Evolutionary conservation across 2,888 invertebrate genomes (phyloP).

Genomic region (Dicyrtomina minuta): DNA sequence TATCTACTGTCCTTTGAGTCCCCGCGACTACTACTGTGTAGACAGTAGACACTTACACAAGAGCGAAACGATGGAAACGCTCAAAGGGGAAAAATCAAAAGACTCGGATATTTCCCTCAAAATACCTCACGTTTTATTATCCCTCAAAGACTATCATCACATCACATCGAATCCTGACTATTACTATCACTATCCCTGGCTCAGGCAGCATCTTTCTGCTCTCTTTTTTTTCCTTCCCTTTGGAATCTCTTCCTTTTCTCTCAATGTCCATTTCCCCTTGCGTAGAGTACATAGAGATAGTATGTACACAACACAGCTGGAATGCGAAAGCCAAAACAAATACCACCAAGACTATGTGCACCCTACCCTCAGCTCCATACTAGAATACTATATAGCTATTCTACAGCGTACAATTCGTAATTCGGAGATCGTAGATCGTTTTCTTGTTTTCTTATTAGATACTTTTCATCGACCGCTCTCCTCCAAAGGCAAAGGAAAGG

Average conservation of each 20-base stretch:
- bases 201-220: slow-evolving; percentile 17
- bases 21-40: background rate
- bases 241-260: background rate
- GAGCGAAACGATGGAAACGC: slow-evolving; percentile 29
- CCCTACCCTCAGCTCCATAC: no score
- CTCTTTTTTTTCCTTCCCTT: slow-evolving; percentile 25
- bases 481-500: background rate
- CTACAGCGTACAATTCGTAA: no score
- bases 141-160: slow-evolving; percentile 43
- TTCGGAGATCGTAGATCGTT: no score
- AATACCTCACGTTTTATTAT: slow-evolving; percentile 47
- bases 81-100: slow-evolving; percentile 46
- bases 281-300: background rate
- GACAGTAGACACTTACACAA: background rate
- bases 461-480: no score
- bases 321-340: no score
- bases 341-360: no score
- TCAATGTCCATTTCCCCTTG: background rate
- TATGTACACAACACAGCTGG: background rate
- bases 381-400: background rate
- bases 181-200: no score
- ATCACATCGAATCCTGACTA: slow-evolving; percentile 16
- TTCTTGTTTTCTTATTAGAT: no score
- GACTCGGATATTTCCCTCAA: slow-evolving; percentile 40
- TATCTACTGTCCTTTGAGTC: background rate